Conservation (phyloP, 2,113 vertebrate genomes). For the Todiramphus saurophagus region DNA sequence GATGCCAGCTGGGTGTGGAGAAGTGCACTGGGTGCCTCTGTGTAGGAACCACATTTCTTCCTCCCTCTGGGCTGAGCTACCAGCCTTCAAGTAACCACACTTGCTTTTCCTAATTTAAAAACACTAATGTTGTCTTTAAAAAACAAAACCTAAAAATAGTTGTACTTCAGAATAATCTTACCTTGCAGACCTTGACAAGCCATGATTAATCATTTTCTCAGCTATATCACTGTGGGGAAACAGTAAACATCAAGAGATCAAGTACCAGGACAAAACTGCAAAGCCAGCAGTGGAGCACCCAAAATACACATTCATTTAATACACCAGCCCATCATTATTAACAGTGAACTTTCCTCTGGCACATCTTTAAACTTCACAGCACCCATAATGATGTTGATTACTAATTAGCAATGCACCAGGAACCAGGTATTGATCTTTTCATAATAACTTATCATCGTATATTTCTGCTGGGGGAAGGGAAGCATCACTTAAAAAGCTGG, state of each 20-base stretch:
- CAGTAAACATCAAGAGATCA: neutral
- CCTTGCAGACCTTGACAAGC: neutral
- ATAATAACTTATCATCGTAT: neutral
- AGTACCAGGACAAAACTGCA: neutral
- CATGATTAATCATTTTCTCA: neutral
- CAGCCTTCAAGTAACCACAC: neutral
- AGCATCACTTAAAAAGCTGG: neutral
- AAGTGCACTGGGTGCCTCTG: neutral
- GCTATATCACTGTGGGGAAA: neutral
- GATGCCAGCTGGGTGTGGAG: neutral
- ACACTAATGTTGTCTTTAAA: accelerated
- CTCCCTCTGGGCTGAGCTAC: neutral
- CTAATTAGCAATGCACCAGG: neutral
- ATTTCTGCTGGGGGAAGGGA: neutral
- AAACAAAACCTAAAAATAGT: neutral
- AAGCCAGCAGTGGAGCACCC: neutral
- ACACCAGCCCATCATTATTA: neutral
- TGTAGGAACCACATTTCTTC: neutral
- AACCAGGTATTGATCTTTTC: neutral
- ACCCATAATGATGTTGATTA: neutral
- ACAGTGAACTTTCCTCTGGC: neutral
- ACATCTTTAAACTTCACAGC: neutral
- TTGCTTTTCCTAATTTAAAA: neutral
- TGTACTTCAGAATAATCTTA: neutral
- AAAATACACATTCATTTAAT: neutral